Conservation (phyloP, 2,113 vertebrate genomes). For the Alces alces region DNA sequence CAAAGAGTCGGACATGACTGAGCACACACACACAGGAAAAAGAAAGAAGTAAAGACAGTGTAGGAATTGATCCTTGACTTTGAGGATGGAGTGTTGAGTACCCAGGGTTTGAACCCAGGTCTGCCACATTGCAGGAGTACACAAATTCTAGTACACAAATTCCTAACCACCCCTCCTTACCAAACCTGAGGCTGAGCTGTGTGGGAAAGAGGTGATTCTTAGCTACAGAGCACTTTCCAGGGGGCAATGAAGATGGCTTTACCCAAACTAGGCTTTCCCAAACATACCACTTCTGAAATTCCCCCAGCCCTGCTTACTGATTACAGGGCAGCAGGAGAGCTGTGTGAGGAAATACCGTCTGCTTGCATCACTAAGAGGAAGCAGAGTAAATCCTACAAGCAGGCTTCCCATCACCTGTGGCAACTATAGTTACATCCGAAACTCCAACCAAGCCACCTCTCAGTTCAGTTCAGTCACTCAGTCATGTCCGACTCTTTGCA, state of each 20-base stretch:
- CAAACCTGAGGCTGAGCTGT: background rate
- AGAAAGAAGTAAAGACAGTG: background rate
- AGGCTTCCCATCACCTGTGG: background rate
- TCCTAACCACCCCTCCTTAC: background rate
- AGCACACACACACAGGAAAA: background rate
- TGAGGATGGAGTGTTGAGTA: background rate
- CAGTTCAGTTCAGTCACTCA: background rate
- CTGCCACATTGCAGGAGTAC: background rate
- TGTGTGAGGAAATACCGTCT: background rate
- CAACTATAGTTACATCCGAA: background rate
- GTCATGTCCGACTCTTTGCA: rapidly evolving
- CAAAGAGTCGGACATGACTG: background rate
- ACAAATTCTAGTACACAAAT: background rate
- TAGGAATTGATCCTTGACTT: background rate
- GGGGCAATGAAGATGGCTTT: background rate
- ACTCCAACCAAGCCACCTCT: background rate
- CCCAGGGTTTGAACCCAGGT: background rate
- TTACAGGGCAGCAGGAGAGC: background rate
- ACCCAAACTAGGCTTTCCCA: background rate
- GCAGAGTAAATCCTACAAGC: background rate
- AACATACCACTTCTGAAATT: background rate
- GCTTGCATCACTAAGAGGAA: background rate
- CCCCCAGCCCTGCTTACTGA: background rate
- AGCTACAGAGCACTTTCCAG: background rate
- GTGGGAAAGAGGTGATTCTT: background rate